phyloP scores from a whole-genome alignment of 2,888 invertebrate genomes.

The Strigamia crassipes region DNA sequence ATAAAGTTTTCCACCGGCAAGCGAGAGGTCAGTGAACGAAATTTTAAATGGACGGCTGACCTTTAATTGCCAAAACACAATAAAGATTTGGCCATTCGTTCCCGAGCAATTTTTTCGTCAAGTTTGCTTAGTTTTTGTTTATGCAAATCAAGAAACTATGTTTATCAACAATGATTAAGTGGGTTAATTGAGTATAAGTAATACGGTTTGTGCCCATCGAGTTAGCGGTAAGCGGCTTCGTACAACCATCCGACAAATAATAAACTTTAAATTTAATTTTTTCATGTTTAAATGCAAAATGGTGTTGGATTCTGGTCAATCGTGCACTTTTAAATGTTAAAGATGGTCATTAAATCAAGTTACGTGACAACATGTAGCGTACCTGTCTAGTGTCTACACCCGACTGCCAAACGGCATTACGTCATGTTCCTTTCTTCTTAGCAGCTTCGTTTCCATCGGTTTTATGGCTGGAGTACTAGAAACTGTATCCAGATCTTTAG shows the following conservation, averaged over 20 bases:
- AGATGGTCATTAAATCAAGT: background rate
- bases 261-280: background rate
- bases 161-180: background rate
- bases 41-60: constrained; percentile 20
- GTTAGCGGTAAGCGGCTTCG: background rate
- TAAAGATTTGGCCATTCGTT: background rate
- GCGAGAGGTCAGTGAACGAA: constrained; percentile 26
- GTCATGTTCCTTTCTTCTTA: constrained; percentile 28
- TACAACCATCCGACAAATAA: background rate
- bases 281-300: background rate
- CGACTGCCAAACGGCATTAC: background rate
- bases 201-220: no score
- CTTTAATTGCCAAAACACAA: background rate
- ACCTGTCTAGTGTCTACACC: constrained; percentile 36
- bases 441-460: background rate
- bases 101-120: background rate
- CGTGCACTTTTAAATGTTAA: background rate
- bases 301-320: background rate
- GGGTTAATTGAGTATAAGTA: background rate
- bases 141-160: background rate
- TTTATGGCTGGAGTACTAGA: background rate
- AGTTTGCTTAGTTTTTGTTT: background rate
- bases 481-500: background rate
- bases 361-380: background rate
- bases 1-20: constrained; percentile 13